Percentiles rank a stretch among this genome's conserved stretches.
Evolutionary conservation across 2,113 vertebrate genomes (phyloP).

Genomic region (Hemichromis elongatus): DNA sequence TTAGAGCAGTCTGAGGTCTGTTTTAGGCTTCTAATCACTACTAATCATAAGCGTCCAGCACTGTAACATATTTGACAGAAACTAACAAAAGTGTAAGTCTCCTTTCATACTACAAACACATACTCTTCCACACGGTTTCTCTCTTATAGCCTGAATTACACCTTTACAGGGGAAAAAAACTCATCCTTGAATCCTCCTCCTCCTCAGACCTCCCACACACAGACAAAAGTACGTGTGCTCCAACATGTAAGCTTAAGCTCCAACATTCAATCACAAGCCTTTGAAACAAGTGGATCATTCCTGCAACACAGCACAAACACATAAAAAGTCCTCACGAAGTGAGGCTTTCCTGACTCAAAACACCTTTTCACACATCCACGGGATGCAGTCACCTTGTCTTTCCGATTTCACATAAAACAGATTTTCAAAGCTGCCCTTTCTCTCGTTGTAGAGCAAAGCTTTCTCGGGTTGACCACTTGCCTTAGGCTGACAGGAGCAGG

Average conservation of each 20-base stretch:
- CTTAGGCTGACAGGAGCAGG: neutral
- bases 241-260: neutral
- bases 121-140: neutral
- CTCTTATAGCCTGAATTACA: neutral
- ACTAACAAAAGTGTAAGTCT: neutral
- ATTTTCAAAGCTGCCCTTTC: neutral
- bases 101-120: neutral
- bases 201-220: constrained; percentile 1
- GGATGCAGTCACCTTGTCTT: neutral
- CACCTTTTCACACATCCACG: neutral
- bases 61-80: neutral
- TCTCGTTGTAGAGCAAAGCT: neutral
- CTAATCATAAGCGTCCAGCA: neutral
- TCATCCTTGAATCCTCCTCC: constrained; percentile 19
- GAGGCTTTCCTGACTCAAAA: neutral
- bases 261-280: neutral
- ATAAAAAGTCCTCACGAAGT: neutral
- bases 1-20: neutral
- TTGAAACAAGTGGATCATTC: neutral
- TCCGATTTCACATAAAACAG: neutral
- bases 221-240: neutral
- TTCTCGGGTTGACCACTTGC: neutral
- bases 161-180: neutral
- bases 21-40: neutral
- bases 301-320: neutral